Base-by-base conservation (phyloP, 2,113 vertebrate species). In the Lepus americanus region DNA sequence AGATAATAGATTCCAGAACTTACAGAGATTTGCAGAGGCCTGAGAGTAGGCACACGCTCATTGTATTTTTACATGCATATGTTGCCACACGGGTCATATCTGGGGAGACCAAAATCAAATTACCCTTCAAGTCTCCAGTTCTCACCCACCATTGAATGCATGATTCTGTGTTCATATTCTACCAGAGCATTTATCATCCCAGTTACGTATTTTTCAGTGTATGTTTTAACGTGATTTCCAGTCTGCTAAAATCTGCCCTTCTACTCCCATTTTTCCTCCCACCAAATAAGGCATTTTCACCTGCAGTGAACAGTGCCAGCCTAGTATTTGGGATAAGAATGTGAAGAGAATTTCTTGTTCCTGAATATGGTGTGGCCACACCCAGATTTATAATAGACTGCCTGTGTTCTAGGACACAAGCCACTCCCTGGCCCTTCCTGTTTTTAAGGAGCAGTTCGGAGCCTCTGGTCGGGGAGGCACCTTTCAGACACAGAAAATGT, bases 271-370 rank as follows among this genome's bases (percentile, higher is more conserved):
- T 85, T 59, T 95, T 59, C 55, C 49, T 86, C 12, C 51, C 55
- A 90, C 51, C 80, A 85, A 95, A 90, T 78, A 94, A 93, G 49
- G 17, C 16, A 25, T 76, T 90, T 91, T 69, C 64, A 85, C 73
- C 85, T 91, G 12, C 63, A 51, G 67, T 29, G 74, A 92, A 64
- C 29, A 85, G 27, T 31, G 33, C 10, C 78, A 53, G 81, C 22
- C 61, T 83, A 49, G 80, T 39, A 44, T 9, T 82, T 90, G 85
- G 59, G 23, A 61, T 76, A 63, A 11, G 25, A 86, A 82, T 63
- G 13, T 74, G 23, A 92, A 76, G n/a, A 33, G 11, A 9, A 64
- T 93, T 67, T 73, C 53, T 55, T 25, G 55, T 19, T 72, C 19
- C 10, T 33, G 33, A 82, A 59, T 69, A 76, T 4, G 74, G 27